These are phyloP conservation scores for Torymus auratus DNA, from an alignment of 2,888 invertebrate genomes.

Conservation along the genomic window DNA sequence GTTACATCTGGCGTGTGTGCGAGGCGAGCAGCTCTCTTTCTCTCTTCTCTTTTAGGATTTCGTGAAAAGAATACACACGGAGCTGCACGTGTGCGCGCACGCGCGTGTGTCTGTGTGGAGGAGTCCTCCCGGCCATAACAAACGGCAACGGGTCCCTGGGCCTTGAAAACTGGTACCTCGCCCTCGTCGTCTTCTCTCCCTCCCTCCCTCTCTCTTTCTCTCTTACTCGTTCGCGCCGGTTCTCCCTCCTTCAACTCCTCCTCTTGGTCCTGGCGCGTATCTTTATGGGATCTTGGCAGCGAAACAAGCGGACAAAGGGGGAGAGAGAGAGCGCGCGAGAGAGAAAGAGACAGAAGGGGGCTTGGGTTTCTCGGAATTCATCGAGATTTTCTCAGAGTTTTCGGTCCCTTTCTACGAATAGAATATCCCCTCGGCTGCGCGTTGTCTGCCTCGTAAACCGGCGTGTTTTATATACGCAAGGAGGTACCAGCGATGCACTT, in stretches of 20 bases:
- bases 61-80: constrained; percentile 21
- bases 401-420: constrained; percentile 68
- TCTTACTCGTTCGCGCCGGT: background rate
- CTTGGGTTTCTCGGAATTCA: constrained; percentile 70
- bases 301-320: constrained; percentile 39
- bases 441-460: constrained; percentile 15
- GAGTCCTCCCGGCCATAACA: constrained; percentile 62
- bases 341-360: constrained; percentile 45
- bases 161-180: constrained; percentile 71
- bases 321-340: background rate
- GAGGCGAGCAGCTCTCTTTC: background rate
- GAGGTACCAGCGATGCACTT: too few relatives aligned
- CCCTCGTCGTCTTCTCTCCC: constrained; percentile 9
- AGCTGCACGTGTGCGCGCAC: background rate
- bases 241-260: constrained; percentile 2
- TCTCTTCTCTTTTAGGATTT: constrained; percentile 55
- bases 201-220: background rate
- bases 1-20: constrained; percentile 63
- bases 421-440: constrained; percentile 38
- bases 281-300: constrained; percentile 51
- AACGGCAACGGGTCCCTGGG: constrained; percentile 65
- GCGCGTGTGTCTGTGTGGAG: background rate
- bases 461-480: constrained; percentile 4
- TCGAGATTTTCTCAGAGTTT: constrained; percentile 73
- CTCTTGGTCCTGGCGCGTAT: constrained; percentile 32